Evolutionary conservation across 2,888 invertebrate genomes (phyloP), one percentile per base, ranked within the genome.

Genomic region (Hedychridium roseum): DNA sequence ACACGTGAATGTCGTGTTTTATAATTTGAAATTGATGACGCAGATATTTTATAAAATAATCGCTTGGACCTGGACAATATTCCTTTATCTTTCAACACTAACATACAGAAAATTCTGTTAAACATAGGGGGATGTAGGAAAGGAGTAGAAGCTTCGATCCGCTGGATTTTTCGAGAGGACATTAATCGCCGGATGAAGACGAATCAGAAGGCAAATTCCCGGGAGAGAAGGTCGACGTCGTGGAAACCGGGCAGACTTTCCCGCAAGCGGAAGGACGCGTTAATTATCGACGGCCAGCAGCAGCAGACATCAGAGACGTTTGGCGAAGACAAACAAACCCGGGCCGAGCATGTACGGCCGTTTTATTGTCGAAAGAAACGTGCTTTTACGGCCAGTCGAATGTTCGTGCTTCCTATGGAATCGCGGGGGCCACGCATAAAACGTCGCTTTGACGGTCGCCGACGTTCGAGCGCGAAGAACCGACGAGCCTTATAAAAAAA

Each of bases 311-410:
- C 62, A 59, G 66, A 65, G 63, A 51, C 60, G 55, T 45, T 58
- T 56, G 59, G 57, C 56, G 66, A 43, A 71, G 71, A 72, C 64
- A 73, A 73, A 73, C 73, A 70, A 43, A 17, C 54, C 54, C 53
- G 48, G 56, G 49, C 54, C 27, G 46, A 17, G 42, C 64, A 62
- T 60, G n/a, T n/a, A 66, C 67, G 64, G 54, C 35, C 43, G 48
- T 71, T 73, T 73, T 73, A 73, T 73, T 73, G 70, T 70, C 70
- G 60, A 48, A 63, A 59, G 51, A 68, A 68, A 65, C 66, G 54
- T 50, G 54, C 57, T 66, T 73, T 73, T 71, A 73, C 71, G 70
- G 48, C 67, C 59, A 57, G 50, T 23, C 23, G 23, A 62, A 61
- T 68, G 73, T 70, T 73, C 71, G 53, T 50, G 53, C 9, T 23